Conservation (phyloP, 2,113 vertebrate genomes). For the Thamnophis sirtalis region DNA sequence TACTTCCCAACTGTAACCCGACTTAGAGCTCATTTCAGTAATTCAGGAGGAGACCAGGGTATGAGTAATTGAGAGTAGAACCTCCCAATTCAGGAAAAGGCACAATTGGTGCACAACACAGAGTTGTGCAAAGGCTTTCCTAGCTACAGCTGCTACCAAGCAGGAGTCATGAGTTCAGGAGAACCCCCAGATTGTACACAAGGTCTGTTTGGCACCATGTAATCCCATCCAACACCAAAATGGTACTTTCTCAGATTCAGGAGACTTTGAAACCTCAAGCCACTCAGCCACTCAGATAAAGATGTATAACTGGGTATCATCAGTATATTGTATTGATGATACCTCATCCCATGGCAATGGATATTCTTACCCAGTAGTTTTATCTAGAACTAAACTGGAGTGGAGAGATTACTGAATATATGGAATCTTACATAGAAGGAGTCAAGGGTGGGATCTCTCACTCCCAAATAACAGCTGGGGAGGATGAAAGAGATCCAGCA, state of each 20-base stretch:
- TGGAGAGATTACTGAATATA: background rate
- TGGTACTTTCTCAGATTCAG: background rate
- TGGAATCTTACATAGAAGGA: background rate
- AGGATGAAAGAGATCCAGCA: background rate
- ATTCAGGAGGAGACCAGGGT: background rate
- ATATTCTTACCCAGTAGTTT: background rate
- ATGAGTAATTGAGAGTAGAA: background rate
- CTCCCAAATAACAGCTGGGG: background rate
- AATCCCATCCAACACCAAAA: background rate
- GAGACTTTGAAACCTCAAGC: background rate
- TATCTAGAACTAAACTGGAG: background rate
- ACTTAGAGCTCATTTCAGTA: background rate
- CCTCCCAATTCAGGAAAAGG: background rate
- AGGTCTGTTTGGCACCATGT: background rate
- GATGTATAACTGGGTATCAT: background rate
- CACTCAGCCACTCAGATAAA: background rate
- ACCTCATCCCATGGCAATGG: background rate
- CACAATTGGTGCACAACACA: background rate
- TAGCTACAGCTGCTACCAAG: background rate
- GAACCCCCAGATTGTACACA: background rate
- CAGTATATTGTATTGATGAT: background rate
- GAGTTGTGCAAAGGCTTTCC: background rate
- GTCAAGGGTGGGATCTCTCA: background rate
- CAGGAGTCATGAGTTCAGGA: background rate
- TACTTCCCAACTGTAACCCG: background rate